A percentile compares a stretch with the other conserved stretches of the same genome.
These are phyloP conservation scores for Agelas oroides DNA, from an alignment of 37 sponge, comb jelly and placozoan species.

Conservation along the genomic window DNA sequence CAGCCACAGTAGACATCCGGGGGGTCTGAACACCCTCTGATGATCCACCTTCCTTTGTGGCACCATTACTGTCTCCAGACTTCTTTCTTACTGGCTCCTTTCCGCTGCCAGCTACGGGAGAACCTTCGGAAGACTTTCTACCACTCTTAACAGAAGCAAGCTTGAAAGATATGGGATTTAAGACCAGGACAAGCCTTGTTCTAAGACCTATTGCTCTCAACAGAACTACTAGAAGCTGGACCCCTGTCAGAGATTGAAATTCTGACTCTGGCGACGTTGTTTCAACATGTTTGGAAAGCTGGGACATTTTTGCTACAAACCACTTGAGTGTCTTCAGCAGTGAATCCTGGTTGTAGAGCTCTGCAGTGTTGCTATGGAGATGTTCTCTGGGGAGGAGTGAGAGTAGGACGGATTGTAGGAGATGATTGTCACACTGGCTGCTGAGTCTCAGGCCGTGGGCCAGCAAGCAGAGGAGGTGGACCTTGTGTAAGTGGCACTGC, in stretches of 20 bases:
- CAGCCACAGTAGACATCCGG: no score
- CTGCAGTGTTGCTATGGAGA: neutral
- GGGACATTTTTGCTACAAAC: neutral
- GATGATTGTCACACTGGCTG: conserved; percentile 40
- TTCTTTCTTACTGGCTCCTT: neutral
- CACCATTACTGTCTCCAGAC: neutral
- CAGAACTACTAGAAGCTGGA: conserved; percentile 46
- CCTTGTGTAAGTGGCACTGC: conserved; percentile 49
- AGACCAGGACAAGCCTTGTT: conserved; percentile 45
- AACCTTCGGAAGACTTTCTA: no score
- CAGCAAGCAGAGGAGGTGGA: conserved; percentile 62
- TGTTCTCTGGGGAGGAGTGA: conserved; percentile 28
- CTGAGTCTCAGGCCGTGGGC: conserved; percentile 38
- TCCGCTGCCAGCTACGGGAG: neutral
- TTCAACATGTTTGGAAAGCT: neutral
- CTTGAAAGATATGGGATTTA: conserved; percentile 55
- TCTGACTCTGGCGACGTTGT: no score
- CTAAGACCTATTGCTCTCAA: conserved; percentile 31
- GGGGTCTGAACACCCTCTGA: no score
- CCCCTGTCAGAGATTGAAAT: neutral
- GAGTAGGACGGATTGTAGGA: conserved; percentile 26
- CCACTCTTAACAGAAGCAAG: no score
- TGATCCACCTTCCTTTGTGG: no score
- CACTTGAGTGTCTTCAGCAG: conserved; percentile 34
- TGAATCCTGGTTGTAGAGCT: neutral